These are phyloP conservation scores for Sarcophaga peregrina DNA, from an alignment of 1,140 invertebrate species.

Conservation along the genomic window DNA sequence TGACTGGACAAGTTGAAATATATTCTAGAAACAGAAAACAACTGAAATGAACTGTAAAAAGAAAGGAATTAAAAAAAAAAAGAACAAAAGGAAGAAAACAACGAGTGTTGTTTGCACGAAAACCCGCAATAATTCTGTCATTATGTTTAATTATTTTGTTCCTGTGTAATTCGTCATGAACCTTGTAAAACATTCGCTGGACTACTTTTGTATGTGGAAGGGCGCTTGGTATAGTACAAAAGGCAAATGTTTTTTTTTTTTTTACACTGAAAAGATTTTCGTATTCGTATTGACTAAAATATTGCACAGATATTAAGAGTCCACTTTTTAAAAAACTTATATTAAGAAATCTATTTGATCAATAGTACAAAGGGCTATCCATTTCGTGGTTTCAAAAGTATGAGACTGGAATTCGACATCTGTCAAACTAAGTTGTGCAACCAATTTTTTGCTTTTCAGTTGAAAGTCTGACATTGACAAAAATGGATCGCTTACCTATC, in stretches of 20 bases:
- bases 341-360: neutral
- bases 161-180: constrained; percentile 62
- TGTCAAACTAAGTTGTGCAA: too few species aligned
- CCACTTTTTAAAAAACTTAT: neutral
- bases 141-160: constrained; percentile 65
- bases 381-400: too few species aligned
- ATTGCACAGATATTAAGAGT: neutral
- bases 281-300: neutral
- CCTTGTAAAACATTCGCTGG: constrained; percentile 22
- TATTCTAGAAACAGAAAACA: neutral
- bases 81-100: constrained; percentile 8
- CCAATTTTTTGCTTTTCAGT: too few species aligned
- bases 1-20: neutral
- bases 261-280: too few species aligned
- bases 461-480: too few species aligned
- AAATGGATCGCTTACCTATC: too few species aligned
- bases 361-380: too few species aligned
- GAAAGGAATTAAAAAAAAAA: neutral
- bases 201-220: too few species aligned
- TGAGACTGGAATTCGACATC: too few species aligned
- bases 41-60: neutral
- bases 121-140: constrained; percentile 59
- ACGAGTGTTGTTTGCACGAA: constrained; percentile 23
- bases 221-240: neutral
- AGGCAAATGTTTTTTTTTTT: neutral